Percentiles rank a stretch among this genome's conserved stretches.
Conservation (phyloP, 2,888 invertebrate species). For the Zygogramma bicolorata region DNA sequence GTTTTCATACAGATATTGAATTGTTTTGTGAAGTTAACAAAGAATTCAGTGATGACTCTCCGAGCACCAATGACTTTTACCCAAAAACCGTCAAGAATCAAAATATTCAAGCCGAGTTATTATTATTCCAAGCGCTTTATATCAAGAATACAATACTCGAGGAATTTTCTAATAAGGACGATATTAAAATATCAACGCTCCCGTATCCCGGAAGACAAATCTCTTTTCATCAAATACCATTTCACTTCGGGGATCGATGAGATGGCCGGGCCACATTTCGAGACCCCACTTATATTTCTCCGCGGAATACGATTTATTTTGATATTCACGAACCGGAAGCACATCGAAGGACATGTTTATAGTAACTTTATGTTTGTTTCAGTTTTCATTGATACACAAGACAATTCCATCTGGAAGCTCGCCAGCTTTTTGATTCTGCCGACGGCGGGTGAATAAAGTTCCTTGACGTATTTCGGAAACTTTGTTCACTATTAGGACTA, state of each 20-base stretch:
- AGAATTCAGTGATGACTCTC: too few relatives aligned
- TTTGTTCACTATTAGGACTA: not conserved
- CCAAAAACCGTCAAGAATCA: too few relatives aligned
- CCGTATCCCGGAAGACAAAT: not conserved
- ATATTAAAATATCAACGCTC: not conserved
- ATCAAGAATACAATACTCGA: not conserved
- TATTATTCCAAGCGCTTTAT: not conserved
- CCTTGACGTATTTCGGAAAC: not conserved
- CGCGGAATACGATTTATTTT: constrained; percentile 1
- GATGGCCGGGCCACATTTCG: not conserved
- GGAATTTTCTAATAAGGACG: not conserved
- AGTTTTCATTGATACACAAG: constrained; percentile 18
- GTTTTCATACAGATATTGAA: too few relatives aligned
- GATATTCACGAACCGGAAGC: constrained; percentile 1
- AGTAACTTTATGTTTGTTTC: constrained; percentile 16
- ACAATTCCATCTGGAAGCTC: not conserved
- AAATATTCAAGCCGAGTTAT: too few relatives aligned
- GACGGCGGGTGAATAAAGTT: constrained; percentile 2
- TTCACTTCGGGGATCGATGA: not conserved
- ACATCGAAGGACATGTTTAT: constrained; percentile 6
- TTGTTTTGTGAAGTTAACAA: too few relatives aligned
- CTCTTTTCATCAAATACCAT: not conserved
- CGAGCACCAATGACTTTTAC: too few relatives aligned
- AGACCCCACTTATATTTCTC: not conserved
- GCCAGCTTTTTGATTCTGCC: constrained; percentile 16